phyloP scores from a whole-genome alignment of 2,113 vertebrate species.

The Amphiprion ocellaris region DNA sequence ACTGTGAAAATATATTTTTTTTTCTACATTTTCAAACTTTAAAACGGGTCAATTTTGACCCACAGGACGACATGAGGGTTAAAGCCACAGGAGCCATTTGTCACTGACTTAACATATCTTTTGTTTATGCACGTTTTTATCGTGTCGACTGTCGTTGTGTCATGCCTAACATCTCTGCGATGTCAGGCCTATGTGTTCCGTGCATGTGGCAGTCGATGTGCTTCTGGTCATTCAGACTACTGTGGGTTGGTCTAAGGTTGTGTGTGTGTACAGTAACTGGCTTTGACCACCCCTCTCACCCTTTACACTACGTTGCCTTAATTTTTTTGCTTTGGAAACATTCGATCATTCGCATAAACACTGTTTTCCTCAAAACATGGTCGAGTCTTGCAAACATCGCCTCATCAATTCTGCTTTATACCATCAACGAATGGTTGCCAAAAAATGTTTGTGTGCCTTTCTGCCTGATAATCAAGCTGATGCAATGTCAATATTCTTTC shows the following conservation, averaged over 20 bases:
- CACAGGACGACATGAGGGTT: too few species aligned
- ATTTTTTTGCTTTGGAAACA: slow-evolving; percentile 11
- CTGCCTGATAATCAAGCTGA: slow-evolving; percentile 33
- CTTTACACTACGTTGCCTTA: slow-evolving; percentile 10
- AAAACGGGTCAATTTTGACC: too few species aligned
- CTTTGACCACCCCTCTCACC: slow-evolving; percentile 22
- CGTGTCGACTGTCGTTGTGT: slow-evolving; percentile 45
- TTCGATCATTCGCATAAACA: slow-evolving; percentile 23
- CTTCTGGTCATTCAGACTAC: slow-evolving; percentile 61
- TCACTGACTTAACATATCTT: slow-evolving; percentile 37
- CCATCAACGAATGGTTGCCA: slow-evolving; percentile 8
- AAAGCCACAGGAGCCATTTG: slow-evolving; percentile 7
- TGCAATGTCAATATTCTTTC: slow-evolving; percentile 16
- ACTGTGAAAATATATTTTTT: too few species aligned
- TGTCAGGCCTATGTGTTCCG: slow-evolving; percentile 63
- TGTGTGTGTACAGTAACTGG: neutral
- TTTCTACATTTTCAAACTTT: too few species aligned
- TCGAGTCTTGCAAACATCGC: slow-evolving; percentile 3
- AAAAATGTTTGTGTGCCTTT: slow-evolving; percentile 11
- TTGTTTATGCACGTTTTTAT: slow-evolving; percentile 70
- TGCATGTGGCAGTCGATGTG: slow-evolving; percentile 76
- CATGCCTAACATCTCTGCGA: slow-evolving; percentile 71
- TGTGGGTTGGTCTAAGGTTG: slow-evolving; percentile 17
- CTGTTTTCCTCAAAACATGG: slow-evolving; percentile 2
- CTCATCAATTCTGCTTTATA: slow-evolving; percentile 1